Evolutionary conservation across 2,797 vertebrate species (phyloP).

Genomic region (Gobio occitaniae): DNA sequence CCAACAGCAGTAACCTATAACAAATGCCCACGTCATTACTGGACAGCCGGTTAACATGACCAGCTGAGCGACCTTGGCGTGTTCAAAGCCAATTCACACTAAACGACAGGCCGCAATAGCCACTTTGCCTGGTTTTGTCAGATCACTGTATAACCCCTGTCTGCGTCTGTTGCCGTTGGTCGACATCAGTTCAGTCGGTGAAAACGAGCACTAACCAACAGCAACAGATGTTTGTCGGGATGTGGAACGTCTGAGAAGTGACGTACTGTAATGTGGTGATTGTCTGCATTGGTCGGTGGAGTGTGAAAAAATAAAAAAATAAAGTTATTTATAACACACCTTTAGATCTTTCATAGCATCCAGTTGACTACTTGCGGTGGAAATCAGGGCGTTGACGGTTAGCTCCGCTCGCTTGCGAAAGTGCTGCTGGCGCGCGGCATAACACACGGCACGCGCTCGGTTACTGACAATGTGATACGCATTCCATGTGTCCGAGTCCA

Average conservation of each 20-base stretch:
- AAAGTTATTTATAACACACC: slow-evolving; percentile 64
- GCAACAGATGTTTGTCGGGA: not conserved
- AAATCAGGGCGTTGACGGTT: slow-evolving; percentile 84
- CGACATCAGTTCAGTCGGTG: accelerated
- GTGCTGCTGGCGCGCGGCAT: slow-evolving; percentile 82
- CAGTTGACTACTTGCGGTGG: slow-evolving; percentile 80
- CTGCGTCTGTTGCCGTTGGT: not conserved
- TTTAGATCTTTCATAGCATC: slow-evolving; percentile 83
- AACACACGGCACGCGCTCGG: slow-evolving; percentile 83
- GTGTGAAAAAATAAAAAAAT: not conserved
- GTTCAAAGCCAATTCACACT: too few species aligned
- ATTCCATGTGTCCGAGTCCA: slow-evolving; percentile 87
- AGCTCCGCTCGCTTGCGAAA: slow-evolving; percentile 80
- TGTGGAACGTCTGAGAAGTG: not conserved
- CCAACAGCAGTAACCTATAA: too few species aligned
- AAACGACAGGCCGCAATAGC: too few species aligned
- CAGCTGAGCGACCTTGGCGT: not conserved
- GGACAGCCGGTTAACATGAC: too few species aligned
- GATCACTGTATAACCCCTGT: not conserved
- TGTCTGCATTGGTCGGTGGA: not conserved
- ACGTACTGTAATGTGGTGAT: not conserved
- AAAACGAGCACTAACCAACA: not conserved
- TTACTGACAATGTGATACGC: slow-evolving; percentile 89
- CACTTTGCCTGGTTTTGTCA: not conserved
- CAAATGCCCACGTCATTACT: too few species aligned